Conservation (phyloP, 2,113 vertebrate species). For the Antidorcas marsupialis region DNA sequence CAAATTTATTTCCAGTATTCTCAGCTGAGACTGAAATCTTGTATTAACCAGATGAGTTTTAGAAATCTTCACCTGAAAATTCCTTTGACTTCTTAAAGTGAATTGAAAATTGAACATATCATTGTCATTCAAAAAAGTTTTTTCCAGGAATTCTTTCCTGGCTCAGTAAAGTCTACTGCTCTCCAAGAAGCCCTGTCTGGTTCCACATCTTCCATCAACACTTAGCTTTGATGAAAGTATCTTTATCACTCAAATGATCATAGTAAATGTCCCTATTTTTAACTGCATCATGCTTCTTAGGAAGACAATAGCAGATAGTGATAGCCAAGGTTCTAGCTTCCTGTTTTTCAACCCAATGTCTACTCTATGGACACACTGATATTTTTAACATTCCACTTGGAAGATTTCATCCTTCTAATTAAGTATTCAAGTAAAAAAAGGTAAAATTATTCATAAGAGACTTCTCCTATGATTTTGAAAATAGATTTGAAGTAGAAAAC, state of each 20-base stretch:
- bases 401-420: background rate
- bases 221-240: background rate
- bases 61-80: background rate
- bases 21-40: background rate
- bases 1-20: background rate
- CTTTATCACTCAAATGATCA: background rate
- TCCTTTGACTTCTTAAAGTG: background rate
- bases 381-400: background rate
- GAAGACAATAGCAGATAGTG: background rate
- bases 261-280: background rate
- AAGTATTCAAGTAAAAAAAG: background rate
- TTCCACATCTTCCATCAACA: background rate
- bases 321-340: background rate
- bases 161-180: background rate
- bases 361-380: background rate
- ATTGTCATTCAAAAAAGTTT: background rate
- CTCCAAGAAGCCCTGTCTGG: background rate
- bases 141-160: background rate
- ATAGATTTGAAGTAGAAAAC: background rate
- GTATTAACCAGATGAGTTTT: background rate
- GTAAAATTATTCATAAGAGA: background rate
- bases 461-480: rapidly evolving
- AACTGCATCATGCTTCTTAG: background rate
- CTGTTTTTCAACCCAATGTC: background rate
- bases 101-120: background rate